Conservation (phyloP, 1,140 invertebrate genomes). For the Agrilus planipennis region DNA sequence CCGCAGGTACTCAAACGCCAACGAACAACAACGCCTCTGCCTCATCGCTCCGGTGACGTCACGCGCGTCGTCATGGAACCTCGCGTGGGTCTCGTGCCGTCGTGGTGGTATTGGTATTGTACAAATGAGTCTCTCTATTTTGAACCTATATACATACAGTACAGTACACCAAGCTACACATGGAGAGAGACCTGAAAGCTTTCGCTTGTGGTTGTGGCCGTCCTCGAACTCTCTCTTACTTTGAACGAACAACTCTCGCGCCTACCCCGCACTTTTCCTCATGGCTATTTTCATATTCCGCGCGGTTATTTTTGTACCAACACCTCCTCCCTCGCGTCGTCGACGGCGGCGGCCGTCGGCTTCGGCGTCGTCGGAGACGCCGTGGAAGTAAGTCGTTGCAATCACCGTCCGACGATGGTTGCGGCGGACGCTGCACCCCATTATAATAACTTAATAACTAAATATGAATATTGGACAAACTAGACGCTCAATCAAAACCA, state of each 20-base stretch:
- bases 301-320: background rate
- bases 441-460: background rate
- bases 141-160: constrained; percentile 2
- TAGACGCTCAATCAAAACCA: too few relatives aligned
- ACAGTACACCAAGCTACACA: background rate
- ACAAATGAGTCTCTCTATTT: constrained; percentile 10
- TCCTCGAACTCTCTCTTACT: constrained; percentile 14
- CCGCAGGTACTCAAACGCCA: constrained; percentile 19
- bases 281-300: background rate
- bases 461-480: too few relatives aligned
- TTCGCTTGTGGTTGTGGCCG: constrained; percentile 10
- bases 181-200: background rate
- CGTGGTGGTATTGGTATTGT: constrained; percentile 13
- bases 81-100: constrained; percentile 15
- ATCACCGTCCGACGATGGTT: too few relatives aligned
- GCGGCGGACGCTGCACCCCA: background rate
- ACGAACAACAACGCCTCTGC: constrained; percentile 23
- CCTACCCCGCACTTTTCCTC: background rate
- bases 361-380: too few relatives aligned
- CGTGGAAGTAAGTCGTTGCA: background rate
- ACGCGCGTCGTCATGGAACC: constrained; percentile 16
- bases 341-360: too few relatives aligned
- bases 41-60: constrained; percentile 15
- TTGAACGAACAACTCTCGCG: background rate
- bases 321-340: background rate